Evolutionary conservation across 64 coral and sea anemone genomes (phyloP).

Genomic region (Stichodactyla helianthus): DNA sequence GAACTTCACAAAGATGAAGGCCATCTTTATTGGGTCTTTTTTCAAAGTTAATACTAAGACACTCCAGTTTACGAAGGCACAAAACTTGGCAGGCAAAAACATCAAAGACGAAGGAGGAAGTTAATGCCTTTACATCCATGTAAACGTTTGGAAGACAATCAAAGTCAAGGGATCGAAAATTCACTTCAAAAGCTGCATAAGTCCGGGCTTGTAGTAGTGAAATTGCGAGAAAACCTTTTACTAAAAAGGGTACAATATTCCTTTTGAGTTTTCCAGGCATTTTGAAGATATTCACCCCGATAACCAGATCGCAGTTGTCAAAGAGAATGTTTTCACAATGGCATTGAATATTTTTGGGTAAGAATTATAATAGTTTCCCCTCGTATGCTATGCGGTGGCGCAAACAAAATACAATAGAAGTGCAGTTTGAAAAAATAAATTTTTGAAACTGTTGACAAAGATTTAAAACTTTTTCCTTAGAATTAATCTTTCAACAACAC

Average conservation of each 20-base stretch:
- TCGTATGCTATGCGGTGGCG: too few species aligned
- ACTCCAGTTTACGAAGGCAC: background rate
- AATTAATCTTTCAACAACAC: too few species aligned
- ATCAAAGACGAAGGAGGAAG: background rate
- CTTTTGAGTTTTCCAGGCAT: background rate
- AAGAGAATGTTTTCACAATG: background rate
- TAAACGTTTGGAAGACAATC: background rate
- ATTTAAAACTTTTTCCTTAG: too few species aligned
- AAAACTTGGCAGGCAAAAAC: background rate
- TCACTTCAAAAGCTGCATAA: background rate
- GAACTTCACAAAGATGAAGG: background rate
- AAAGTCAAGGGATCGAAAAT: background rate
- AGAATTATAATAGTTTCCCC: too few species aligned
- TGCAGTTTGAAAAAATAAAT: too few species aligned
- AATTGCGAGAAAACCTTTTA: background rate
- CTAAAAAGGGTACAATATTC: background rate
- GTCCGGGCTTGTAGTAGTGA: background rate
- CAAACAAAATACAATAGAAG: too few species aligned
- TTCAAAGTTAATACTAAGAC: background rate
- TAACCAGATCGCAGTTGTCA: background rate
- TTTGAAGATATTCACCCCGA: background rate
- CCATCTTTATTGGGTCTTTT: background rate
- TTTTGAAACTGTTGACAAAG: too few species aligned
- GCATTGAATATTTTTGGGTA: too few species aligned
- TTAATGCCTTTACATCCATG: background rate